These are phyloP conservation scores for Saccopteryx bilineata DNA, from an alignment of 2,113 vertebrate species.

Conservation along the genomic window DNA sequence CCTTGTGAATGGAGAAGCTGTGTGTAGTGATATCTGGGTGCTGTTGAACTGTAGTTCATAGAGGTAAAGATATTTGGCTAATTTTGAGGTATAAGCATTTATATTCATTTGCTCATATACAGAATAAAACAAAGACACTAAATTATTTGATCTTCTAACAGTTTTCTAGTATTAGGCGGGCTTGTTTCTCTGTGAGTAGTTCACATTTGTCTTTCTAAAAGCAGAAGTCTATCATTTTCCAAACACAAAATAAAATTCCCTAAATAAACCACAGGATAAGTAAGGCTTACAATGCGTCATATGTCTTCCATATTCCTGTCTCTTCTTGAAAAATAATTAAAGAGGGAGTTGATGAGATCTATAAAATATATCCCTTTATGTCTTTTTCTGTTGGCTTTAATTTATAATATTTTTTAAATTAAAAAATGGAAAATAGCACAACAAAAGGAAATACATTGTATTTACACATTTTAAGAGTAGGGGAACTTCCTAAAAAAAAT, in stretches of 20 bases:
- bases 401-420: constrained; percentile 58
- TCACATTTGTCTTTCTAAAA: constrained; percentile 76
- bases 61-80: constrained; percentile 67
- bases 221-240: constrained; percentile 76
- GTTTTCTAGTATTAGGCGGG: constrained; percentile 70
- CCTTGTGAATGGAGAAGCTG: constrained; percentile 66
- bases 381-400: constrained; percentile 60
- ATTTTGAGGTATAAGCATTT: constrained; percentile 27
- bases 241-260: constrained; percentile 78
- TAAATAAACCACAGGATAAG: constrained; percentile 77
- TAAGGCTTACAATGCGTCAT: constrained; percentile 70
- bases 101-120: constrained; percentile 44
- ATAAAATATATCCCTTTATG: constrained; percentile 33
- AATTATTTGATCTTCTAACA: constrained; percentile 69
- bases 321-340: constrained; percentile 55
- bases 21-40: constrained; percentile 60
- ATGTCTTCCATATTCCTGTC: constrained; percentile 63
- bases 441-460: constrained; percentile 46
- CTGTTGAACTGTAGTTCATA: constrained; percentile 32
- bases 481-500: constrained; percentile 34
- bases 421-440: not conserved
- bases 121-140: constrained; percentile 63
- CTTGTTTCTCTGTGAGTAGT: constrained; percentile 51
- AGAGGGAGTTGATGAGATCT: not conserved
- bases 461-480: constrained; percentile 47